Percentiles rank a stretch among this genome's conserved stretches.
Conservation (phyloP, 1,140 invertebrate species). For the Dermatophagoides farinae region DNA sequence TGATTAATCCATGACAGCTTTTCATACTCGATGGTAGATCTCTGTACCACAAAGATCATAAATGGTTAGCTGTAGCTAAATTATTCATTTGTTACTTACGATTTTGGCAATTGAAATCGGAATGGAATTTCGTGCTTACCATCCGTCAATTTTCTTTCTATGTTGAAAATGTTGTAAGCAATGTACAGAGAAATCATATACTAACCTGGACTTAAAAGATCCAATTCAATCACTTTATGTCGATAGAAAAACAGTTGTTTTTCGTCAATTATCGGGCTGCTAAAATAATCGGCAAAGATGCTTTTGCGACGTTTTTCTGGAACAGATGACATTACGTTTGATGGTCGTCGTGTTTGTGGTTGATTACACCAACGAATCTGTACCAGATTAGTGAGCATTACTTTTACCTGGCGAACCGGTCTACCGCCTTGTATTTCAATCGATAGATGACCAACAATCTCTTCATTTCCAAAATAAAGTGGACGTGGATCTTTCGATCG, state of each 20-base stretch:
- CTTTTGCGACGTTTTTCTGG: not conserved
- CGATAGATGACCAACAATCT: not conserved
- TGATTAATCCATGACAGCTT: conserved; percentile 3
- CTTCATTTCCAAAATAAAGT: not conserved
- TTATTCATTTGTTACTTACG: not conserved
- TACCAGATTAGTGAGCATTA: not conserved
- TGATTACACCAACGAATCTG: not conserved
- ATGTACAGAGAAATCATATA: not conserved
- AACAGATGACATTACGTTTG: not conserved
- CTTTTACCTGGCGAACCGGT: not conserved
- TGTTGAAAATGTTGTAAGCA: not conserved
- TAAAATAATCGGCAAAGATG: not conserved
- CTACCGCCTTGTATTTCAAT: not conserved
- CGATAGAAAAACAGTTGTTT: not conserved
- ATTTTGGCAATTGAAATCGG: not conserved
- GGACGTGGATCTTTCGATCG: not conserved
- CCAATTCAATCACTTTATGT: not conserved
- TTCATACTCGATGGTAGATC: not conserved
- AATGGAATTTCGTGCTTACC: not conserved
- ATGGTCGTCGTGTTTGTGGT: not conserved
- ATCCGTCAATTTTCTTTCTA: not conserved
- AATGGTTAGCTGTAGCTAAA: not conserved
- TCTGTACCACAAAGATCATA: not conserved
- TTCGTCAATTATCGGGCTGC: not conserved
- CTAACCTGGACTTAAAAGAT: not conserved